Evolutionary conservation across 1,140 invertebrate species (phyloP), one percentile per base, ranked within the genome.

Genomic region (Diorhabda elongata): DNA sequence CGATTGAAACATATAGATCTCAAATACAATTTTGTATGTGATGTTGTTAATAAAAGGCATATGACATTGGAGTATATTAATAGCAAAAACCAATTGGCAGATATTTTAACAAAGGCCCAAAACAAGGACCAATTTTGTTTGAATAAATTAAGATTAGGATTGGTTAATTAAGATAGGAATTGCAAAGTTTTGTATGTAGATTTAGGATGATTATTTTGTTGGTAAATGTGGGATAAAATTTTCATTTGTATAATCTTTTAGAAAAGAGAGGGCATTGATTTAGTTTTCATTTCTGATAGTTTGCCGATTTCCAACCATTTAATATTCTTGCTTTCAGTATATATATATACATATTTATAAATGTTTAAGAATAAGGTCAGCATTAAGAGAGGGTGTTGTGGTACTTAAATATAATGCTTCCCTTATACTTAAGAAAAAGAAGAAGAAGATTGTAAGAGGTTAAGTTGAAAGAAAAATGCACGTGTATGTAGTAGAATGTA

Each of bases 11-110:
- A 61, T 61, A 41, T 61, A 42, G 59, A 61, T 42, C 8, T 61
- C 9, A 61, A 61, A 9, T 61, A 41, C 59, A 61, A 61, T 42
- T 42, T 61, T 61, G 59, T 61, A 11, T 61, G 59, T 61, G 59
- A 42, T 8, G 42, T 26, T 61, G 8, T 61, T 26, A 61, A 60
- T 5, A 60, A 60, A n/a, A 26, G 58, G 26, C 26, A 26, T 26
- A 1, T 26, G 61, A 47, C 42, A 63, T 8, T 63, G 3, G 9
- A n/a, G 42, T 4, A 9, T n/a, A 44, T 41, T 26, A 26, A 26
- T 26, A 26, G 26, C 26, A 26, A 26, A 26, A 26, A 26, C 26
- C 26, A 26, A 26, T 26, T 26, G 26, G 26, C 26, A 26, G 26
- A 26, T 26, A 26, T 26, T 26, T 26, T 26, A 26, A 26, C 26